Base-by-base conservation (phyloP, 1,140 invertebrate genomes). In the Aphaenogaster floridana region DNA sequence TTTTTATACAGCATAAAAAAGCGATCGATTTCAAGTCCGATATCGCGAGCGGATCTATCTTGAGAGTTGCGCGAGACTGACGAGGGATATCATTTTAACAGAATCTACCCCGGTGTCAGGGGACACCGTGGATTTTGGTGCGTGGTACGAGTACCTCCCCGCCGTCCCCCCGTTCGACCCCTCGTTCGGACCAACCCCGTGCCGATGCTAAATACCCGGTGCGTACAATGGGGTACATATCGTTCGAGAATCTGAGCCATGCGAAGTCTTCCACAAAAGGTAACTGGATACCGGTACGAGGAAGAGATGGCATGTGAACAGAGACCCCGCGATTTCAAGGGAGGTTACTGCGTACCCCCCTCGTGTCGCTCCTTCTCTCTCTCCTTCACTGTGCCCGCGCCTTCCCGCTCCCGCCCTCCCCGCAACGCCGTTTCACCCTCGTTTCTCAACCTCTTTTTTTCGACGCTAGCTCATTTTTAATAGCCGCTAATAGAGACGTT, bases 401-500 rank as follows among this genome's bases (percentile, higher is more conserved):
- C 21, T 50, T 15, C 77, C 36, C 15, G 34, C 61, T 39, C 50
- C 36, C 59, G 52, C 3, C 9, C 17, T 68, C 59, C 85, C 76
- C 88, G 76, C 79, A 66, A 9, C 66, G 45, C 45, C 54, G 78
- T 89, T 91, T 83, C 78, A 42, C 88, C 61, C 83, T 91, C 80
- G 89, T 87, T 91, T 76, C 74, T 48, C 88, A 66, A 76, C 86
- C 64, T 74, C 52, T 86, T 85, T 90, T 91, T 91, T 89, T 84
- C 77, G n/a, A 86, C 78, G 88, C 87, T 92, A 91, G 91, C 86
- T 93, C 92, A 92, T 93, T 95, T 94, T 94, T 95, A 95, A 95
- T 95, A 95, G 94, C 93, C 92, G 94, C 94, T 95, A 95, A 95
- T 95, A 95, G 94, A 94, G 94, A 95, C 94, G 94, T 95, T 95